phyloP scores from a whole-genome alignment of 2,888 invertebrate genomes.

The Sympetrum striolatum region DNA sequence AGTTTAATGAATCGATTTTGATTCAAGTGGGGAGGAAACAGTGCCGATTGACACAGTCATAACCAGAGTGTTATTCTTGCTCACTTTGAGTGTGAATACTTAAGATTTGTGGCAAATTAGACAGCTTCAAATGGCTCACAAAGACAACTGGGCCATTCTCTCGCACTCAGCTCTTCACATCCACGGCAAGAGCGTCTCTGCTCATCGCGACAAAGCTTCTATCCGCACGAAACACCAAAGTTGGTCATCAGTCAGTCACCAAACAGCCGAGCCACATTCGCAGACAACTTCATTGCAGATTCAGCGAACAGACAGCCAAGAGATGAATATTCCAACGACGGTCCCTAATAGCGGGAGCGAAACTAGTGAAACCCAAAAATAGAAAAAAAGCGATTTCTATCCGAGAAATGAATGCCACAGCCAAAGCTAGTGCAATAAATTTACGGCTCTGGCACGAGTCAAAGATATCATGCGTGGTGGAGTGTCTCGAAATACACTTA shows the following conservation, averaged over 20 bases:
- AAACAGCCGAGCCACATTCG: slow-evolving; percentile 7
- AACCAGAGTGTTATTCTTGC: neutral
- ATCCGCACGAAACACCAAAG: neutral
- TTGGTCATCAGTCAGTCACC: slow-evolving; percentile 40
- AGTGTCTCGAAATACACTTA: neutral
- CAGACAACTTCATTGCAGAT: neutral
- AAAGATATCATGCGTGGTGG: neutral
- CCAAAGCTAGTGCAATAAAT: neutral
- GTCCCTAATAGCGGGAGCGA: slow-evolving; percentile 36
- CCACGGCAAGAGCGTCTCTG: slow-evolving; percentile 10
- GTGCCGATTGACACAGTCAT: too few relatives aligned
- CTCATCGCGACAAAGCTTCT: neutral
- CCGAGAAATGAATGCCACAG: neutral
- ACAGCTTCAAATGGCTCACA: slow-evolving; percentile 26
- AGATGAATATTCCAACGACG: slow-evolving; percentile 32
- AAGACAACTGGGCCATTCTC: slow-evolving; percentile 1
- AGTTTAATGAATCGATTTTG: too few relatives aligned
- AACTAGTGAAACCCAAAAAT: slow-evolving; percentile 30
- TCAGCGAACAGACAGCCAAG: slow-evolving; percentile 33
- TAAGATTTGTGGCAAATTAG: slow-evolving; percentile 6
- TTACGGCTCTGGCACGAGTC: neutral
- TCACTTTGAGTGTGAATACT: slow-evolving; percentile 3
- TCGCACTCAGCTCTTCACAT: slow-evolving; percentile 14
- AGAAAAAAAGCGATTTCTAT: neutral
- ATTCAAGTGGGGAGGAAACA: too few relatives aligned